Conservation (phyloP, 2,797 vertebrate species). For the Bovichtus diacanthus region DNA sequence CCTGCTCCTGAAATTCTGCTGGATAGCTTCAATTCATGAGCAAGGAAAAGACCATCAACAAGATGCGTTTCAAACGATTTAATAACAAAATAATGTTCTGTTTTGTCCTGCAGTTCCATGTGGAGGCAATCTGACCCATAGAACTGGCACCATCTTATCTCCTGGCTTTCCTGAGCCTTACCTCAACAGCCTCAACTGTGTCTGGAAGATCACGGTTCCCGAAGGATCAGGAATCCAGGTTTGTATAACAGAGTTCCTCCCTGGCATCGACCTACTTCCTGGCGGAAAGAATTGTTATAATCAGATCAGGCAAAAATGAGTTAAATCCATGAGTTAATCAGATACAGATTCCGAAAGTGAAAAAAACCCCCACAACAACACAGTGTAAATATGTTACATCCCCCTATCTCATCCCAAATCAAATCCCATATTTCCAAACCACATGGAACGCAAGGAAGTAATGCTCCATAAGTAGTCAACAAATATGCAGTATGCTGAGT, state of each 20-base stretch:
- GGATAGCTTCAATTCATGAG: too few relatives aligned
- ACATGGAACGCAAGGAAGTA: not conserved
- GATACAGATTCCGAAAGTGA: not conserved
- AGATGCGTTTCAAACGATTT: too few relatives aligned
- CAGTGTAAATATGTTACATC: not conserved
- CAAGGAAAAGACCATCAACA: too few relatives aligned
- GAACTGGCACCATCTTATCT: slow-evolving; percentile 96
- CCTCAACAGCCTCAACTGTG: slow-evolving; percentile 98
- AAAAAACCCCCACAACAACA: not conserved
- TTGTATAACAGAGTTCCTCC: slow-evolving; percentile 15
- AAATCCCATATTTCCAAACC: not conserved
- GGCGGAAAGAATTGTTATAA: not conserved
- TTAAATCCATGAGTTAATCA: not conserved
- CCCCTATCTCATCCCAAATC: not conserved
- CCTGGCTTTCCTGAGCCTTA: slow-evolving; percentile 98
- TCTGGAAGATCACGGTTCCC: slow-evolving; percentile 97
- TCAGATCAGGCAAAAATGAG: not conserved
- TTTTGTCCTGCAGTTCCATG: slow-evolving; percentile 91
- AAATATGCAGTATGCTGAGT: slow-evolving; percentile 4
- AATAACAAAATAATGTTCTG: not conserved
- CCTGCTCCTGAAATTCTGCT: too few relatives aligned
- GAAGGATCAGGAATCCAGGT: slow-evolving; percentile 99
- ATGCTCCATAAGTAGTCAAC: not conserved
- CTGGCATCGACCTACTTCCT: not conserved
- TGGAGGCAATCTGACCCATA: slow-evolving; percentile 95